phyloP scores from a whole-genome alignment of 2,113 vertebrate species.

The Lepus europaeus region DNA sequence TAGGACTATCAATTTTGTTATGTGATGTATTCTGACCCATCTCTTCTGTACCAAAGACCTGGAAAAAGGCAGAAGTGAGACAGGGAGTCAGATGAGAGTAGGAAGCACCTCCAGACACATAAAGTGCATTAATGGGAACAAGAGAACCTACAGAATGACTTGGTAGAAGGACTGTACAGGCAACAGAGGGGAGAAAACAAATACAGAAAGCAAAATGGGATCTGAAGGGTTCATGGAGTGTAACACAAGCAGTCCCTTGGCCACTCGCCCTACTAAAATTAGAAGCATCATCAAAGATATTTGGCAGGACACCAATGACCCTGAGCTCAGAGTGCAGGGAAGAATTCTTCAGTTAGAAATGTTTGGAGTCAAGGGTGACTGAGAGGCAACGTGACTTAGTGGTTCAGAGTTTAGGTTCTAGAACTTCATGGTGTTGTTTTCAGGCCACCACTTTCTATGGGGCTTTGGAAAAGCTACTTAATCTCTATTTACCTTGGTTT shows the following conservation, averaged over 20 bases:
- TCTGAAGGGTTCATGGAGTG: conserved; percentile 38
- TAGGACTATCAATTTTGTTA: background rate
- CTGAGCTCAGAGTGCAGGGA: conserved; percentile 62
- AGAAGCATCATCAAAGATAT: conserved; percentile 61
- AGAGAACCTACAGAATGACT: background rate
- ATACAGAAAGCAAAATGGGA: background rate
- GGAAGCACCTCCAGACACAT: background rate
- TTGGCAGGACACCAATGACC: conserved; percentile 60
- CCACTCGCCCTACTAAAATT: conserved; percentile 59
- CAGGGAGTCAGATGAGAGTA: background rate
- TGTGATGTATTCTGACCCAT: background rate
- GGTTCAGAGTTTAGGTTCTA: conserved; percentile 12
- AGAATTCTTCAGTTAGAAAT: conserved; percentile 66
- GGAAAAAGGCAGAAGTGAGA: conserved; percentile 25
- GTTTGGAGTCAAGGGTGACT: conserved; percentile 74
- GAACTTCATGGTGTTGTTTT: background rate
- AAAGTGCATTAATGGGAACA: background rate
- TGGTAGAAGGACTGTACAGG: background rate
- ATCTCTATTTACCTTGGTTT: conserved; percentile 35
- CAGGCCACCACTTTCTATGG: background rate
- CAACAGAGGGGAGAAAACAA: background rate
- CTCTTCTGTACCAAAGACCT: background rate
- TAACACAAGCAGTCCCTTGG: conserved; percentile 41
- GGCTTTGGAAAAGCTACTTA: conserved; percentile 24
- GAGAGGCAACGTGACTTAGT: conserved; percentile 30